Evolutionary conservation across 2,888 invertebrate species (phyloP).

Genomic region (Steinernema carpocapsae): DNA sequence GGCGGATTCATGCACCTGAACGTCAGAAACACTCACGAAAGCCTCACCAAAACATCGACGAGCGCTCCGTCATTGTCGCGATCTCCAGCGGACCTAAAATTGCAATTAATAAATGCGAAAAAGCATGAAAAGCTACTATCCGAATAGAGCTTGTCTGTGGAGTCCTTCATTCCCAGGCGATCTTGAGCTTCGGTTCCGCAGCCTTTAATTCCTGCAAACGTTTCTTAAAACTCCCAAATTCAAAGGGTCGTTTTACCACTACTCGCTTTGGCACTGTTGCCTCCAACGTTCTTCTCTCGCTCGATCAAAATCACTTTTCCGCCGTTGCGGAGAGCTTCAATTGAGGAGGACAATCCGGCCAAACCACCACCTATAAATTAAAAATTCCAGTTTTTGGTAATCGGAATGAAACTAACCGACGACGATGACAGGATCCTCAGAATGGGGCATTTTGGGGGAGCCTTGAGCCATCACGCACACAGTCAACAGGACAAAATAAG

Average conservation of each 20-base stretch:
- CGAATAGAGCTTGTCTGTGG: slow-evolving; percentile 54
- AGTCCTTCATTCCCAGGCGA: slow-evolving; percentile 56
- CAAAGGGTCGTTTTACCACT: slow-evolving; percentile 50
- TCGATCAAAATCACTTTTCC: slow-evolving; percentile 61
- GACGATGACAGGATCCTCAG: slow-evolving; percentile 61
- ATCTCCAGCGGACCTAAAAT: slow-evolving; percentile 68
- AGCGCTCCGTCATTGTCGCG: slow-evolving; percentile 62
- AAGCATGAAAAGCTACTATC: too few species aligned
- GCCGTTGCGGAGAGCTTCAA: slow-evolving; percentile 55
- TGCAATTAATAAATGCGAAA: too few species aligned
- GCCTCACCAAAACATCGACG: slow-evolving; percentile 66
- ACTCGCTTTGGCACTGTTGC: slow-evolving; percentile 67
- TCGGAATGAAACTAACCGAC: slow-evolving; percentile 51
- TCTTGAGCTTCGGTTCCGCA: slow-evolving; percentile 62
- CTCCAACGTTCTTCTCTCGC: slow-evolving; percentile 62
- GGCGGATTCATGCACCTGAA: slow-evolving; percentile 55
- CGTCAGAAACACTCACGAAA: too few species aligned
- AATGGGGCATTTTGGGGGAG: slow-evolving; percentile 40
- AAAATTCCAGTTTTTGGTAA: background rate
- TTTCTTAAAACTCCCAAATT: background rate
- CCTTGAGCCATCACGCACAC: background rate
- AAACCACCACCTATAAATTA: slow-evolving; percentile 36
- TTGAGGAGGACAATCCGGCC: slow-evolving; percentile 62
- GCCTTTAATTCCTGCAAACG: slow-evolving; percentile 62
- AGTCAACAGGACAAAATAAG: background rate